Percentiles rank a stretch among this genome's conserved stretches.
Conservation (phyloP, 2,888 invertebrate genomes). For the Cistogaster globosa region DNA sequence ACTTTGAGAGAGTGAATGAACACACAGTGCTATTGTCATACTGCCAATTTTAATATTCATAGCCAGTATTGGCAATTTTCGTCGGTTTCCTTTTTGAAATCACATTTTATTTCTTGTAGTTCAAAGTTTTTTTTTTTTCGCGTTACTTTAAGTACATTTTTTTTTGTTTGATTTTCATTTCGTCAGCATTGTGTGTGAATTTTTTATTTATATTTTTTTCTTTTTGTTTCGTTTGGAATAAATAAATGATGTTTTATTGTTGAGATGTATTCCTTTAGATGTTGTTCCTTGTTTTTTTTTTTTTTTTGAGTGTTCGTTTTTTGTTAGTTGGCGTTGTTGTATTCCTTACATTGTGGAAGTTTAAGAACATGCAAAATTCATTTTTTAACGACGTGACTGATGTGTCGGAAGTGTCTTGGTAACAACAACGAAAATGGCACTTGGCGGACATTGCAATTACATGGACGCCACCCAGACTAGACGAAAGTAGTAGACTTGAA, state of each 20-base stretch:
- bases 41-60: conserved; percentile 78
- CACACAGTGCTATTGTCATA: conserved; percentile 52
- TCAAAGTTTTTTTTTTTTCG: conserved; percentile 31
- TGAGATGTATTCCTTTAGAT: conserved; percentile 38
- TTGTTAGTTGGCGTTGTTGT: conserved; percentile 33
- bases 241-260: conserved; percentile 55
- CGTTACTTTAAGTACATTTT: conserved; percentile 55
- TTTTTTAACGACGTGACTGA: conserved; percentile 69
- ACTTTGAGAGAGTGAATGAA: conserved; percentile 3
- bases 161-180: conserved; percentile 21
- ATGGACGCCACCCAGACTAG: conserved; percentile 75
- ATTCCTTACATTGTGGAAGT: conserved; percentile 47
- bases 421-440: conserved; percentile 68
- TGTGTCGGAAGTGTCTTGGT: conserved; percentile 70
- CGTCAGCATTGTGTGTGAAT: conserved; percentile 42
- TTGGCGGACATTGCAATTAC: conserved; percentile 73
- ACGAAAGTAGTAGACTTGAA: conserved; percentile 71
- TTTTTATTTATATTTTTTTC: conserved; percentile 12
- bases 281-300: conserved; percentile 26
- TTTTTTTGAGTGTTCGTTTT: background rate
- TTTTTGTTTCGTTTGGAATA: conserved; percentile 44
- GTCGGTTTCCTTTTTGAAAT: conserved; percentile 76
- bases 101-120: conserved; percentile 67
- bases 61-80: conserved; percentile 78
- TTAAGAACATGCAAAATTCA: conserved; percentile 70